phyloP scores from a whole-genome alignment of 2,113 vertebrate species.

The Isichthys henryi region DNA sequence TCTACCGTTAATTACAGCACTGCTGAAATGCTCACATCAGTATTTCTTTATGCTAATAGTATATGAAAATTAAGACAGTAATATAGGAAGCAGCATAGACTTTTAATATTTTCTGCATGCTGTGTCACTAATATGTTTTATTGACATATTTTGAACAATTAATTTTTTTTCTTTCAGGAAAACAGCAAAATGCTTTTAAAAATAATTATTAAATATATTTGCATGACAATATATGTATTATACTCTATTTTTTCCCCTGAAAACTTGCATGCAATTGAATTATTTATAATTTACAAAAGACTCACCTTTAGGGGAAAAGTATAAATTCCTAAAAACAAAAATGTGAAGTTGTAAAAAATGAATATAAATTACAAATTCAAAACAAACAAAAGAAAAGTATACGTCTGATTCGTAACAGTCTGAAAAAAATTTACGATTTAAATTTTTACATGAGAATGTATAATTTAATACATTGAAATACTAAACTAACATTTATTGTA shows the following conservation, averaged over 20 bases:
- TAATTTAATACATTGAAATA: neutral
- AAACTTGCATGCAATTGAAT: neutral
- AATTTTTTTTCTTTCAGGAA: neutral
- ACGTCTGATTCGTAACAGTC: neutral
- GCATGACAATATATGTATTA: neutral
- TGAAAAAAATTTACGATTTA: neutral
- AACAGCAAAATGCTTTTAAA: neutral
- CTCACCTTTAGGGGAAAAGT: conserved; percentile 9
- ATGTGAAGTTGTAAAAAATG: neutral
- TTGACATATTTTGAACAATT: neutral
- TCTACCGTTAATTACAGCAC: conserved; percentile 30
- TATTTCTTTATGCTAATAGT: conserved; percentile 40
- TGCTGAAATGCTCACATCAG: conserved; percentile 45
- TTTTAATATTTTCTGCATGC: neutral
- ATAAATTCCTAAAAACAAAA: conserved; percentile 5
- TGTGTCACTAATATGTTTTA: neutral
- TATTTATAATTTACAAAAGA: neutral
- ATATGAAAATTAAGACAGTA: conserved; percentile 19
- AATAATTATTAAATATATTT: neutral
- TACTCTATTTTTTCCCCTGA: neutral
- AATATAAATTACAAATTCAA: neutral
- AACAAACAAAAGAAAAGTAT: neutral
- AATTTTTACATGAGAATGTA: neutral
- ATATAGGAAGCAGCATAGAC: neutral
- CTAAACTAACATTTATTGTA: neutral